These are phyloP conservation scores for Caradrina clavipalpis DNA, from an alignment of 2,888 invertebrate species.

Conservation along the genomic window DNA sequence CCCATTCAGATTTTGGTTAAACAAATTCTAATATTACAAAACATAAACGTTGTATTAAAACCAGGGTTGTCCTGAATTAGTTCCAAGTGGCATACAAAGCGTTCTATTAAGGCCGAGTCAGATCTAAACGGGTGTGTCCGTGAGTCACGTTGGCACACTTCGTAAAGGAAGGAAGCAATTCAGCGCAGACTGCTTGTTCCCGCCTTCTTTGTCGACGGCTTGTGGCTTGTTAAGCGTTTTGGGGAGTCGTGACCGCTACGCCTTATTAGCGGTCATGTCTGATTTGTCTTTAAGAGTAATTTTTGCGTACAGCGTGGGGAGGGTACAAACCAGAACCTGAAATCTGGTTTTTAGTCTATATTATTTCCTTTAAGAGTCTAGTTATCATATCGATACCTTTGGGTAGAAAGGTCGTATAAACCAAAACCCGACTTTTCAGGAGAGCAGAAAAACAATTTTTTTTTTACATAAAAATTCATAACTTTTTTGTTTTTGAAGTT, in stretches of 20 bases:
- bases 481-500: too few relatives aligned
- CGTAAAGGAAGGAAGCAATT: constrained; percentile 70
- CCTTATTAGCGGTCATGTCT: constrained; percentile 15
- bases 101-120: constrained; percentile 44
- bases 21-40: background rate
- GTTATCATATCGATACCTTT: too few relatives aligned
- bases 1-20: too few relatives aligned
- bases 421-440: too few relatives aligned
- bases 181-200: constrained; percentile 57
- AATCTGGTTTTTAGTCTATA: too few relatives aligned
- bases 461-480: too few relatives aligned
- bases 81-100: constrained; percentile 42
- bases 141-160: constrained; percentile 64
- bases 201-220: constrained; percentile 58
- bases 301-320: too few relatives aligned
- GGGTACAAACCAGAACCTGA: too few relatives aligned
- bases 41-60: constrained; percentile 42
- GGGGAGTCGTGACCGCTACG: constrained; percentile 35
- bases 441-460: too few relatives aligned
- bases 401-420: too few relatives aligned
- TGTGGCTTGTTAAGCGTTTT: constrained; percentile 46
- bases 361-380: too few relatives aligned
- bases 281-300: constrained; percentile 5
- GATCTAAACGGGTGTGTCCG: constrained; percentile 40
- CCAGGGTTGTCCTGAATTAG: constrained; percentile 24